phyloP scores from a whole-genome alignment of 2,113 vertebrate genomes.

The Cisticola juncidis region DNA sequence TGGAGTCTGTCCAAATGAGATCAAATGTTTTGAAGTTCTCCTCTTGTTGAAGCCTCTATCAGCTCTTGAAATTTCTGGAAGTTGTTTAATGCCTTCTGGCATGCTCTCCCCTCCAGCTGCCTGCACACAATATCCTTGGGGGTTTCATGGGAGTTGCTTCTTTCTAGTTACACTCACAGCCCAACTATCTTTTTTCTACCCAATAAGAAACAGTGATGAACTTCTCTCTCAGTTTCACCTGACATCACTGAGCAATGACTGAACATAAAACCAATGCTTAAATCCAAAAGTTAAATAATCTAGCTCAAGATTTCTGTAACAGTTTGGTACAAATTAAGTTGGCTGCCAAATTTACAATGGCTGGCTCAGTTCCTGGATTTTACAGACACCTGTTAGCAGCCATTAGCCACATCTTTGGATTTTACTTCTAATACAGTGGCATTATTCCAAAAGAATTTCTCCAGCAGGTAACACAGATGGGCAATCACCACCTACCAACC shows the following conservation, averaged over 20 bases:
- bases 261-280: background rate
- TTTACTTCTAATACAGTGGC: conserved; percentile 37
- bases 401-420: conserved; percentile 40
- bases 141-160: background rate
- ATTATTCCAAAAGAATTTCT: conserved; percentile 32
- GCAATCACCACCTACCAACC: conserved; percentile 46
- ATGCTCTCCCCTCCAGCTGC: background rate
- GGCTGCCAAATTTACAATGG: background rate
- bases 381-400: conserved; percentile 43
- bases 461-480: conserved; percentile 63
- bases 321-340: conserved; percentile 29
- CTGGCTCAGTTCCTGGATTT: conserved; percentile 33
- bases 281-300: conserved; percentile 24
- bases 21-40: conserved; percentile 1
- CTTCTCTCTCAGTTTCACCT: background rate
- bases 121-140: background rate
- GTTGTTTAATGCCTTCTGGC: conserved; percentile 28
- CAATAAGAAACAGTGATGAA: background rate
- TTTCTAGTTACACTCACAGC: background rate
- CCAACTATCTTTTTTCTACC: background rate
- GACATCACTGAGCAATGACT: background rate
- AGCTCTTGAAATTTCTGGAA: conserved; percentile 5
- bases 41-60: background rate
- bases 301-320: conserved; percentile 11
- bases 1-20: conserved; percentile 12